Conservation (phyloP, 1,140 invertebrate genomes). For the Drosophila subpulchrella region DNA sequence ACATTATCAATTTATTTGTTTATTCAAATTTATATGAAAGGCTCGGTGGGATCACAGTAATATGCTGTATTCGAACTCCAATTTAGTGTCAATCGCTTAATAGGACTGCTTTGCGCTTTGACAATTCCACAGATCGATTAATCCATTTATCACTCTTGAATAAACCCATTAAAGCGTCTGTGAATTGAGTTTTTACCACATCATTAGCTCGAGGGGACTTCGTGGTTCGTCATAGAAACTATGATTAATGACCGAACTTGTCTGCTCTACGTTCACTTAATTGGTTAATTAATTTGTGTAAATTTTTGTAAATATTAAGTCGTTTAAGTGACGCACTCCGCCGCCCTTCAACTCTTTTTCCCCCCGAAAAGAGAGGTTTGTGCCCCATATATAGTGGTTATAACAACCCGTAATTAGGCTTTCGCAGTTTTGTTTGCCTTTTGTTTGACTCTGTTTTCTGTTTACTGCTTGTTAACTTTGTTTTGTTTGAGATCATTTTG, state of each 20-base stretch:
- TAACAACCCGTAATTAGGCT: conserved; percentile 46
- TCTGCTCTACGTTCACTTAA: conserved; percentile 38
- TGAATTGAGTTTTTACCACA: conserved; percentile 35
- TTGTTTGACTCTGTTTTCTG: conserved; percentile 41
- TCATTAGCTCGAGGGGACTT: conserved; percentile 29
- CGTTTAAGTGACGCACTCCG: conserved; percentile 42
- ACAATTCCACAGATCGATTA: conserved; percentile 16
- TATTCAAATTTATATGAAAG: not conserved
- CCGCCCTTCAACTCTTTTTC: conserved; percentile 4
- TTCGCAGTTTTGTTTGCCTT: conserved; percentile 34
- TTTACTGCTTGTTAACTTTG: conserved; percentile 36
- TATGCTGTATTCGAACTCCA: not conserved
- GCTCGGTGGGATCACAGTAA: no score
- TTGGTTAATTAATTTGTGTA: conserved; percentile 64
- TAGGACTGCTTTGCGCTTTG: not conserved
- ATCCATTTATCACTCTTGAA: conserved; percentile 22
- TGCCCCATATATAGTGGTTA: conserved; percentile 25
- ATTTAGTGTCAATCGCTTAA: not conserved
- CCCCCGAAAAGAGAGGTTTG: conserved; percentile 7
- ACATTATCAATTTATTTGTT: not conserved
- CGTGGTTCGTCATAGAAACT: conserved; percentile 5
- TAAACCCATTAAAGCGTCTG: conserved; percentile 15
- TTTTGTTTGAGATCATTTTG: conserved; percentile 53
- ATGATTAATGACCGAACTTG: conserved; percentile 47
- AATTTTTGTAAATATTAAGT: conserved; percentile 57